Conservation (phyloP, 2,797 vertebrate genomes). For the Pseudochirops cupreus region DNA sequence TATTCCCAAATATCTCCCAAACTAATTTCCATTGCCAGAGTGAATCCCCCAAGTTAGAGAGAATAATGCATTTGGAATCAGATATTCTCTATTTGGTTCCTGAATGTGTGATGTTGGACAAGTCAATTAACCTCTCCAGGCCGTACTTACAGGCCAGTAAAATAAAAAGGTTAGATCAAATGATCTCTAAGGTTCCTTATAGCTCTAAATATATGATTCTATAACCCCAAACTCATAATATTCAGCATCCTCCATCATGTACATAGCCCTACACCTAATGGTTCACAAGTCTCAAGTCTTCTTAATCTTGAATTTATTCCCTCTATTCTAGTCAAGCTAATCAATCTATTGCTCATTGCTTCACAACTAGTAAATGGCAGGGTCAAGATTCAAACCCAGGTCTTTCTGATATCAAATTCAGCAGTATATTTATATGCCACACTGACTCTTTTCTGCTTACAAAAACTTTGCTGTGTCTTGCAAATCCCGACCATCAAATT, state of each 20-base stretch:
- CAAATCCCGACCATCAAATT: not conserved
- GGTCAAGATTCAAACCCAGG: not conserved
- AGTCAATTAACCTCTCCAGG: not conserved
- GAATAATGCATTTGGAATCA: not conserved
- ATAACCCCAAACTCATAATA: slow-evolving; percentile 5
- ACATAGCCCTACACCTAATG: not conserved
- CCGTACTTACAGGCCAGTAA: not conserved
- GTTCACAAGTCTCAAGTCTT: slow-evolving; percentile 23
- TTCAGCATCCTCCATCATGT: not conserved
- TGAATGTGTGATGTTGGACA: not conserved
- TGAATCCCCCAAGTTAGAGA: not conserved
- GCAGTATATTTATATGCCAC: not conserved
- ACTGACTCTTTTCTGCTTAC: not conserved
- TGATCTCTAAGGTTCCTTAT: not conserved
- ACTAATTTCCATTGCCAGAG: not conserved
- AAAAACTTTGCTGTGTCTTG: not conserved
- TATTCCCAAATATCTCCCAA: not conserved
- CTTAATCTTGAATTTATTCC: slow-evolving; percentile 31
- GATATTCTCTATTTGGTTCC: not conserved
- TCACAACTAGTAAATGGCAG: not conserved
- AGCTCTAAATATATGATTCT: slow-evolving; percentile 16
- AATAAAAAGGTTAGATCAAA: not conserved
- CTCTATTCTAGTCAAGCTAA: slow-evolving; percentile 20
- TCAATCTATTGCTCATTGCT: slow-evolving; percentile 9
- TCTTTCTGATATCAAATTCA: not conserved